These are phyloP conservation scores for Drosophila dives DNA, from an alignment of 2,888 invertebrate genomes.

Conservation along the genomic window DNA sequence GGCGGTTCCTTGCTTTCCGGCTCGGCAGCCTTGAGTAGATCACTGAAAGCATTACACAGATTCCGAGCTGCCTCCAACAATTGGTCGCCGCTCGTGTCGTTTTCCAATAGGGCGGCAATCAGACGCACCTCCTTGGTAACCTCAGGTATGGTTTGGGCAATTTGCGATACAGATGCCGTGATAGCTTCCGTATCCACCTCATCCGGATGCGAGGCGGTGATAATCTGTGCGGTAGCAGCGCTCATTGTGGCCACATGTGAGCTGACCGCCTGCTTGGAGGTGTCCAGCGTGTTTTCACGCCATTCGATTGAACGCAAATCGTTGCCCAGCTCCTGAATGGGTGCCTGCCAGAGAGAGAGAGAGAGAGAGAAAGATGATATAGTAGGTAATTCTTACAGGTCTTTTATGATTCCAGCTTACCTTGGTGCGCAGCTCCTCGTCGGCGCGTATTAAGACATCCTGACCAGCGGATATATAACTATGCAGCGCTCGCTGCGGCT, in stretches of 20 bases:
- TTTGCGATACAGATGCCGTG: slow-evolving; percentile 98
- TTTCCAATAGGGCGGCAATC: slow-evolving; percentile 98
- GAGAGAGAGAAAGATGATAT: neutral
- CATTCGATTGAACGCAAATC: slow-evolving; percentile 95
- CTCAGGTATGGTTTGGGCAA: slow-evolving; percentile 97
- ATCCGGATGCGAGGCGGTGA: slow-evolving; percentile 94
- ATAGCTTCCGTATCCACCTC: slow-evolving; percentile 98
- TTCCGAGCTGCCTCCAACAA: slow-evolving; percentile 96
- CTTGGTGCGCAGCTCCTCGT: slow-evolving; percentile 89
- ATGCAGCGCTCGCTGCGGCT: slow-evolving; percentile 96
- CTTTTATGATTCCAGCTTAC: slow-evolving; percentile 53
- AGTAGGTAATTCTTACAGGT: neutral
- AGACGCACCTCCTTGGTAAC: slow-evolving; percentile 92
- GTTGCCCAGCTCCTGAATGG: slow-evolving; percentile 91
- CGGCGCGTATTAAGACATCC: slow-evolving; percentile 94
- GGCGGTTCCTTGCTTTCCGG: slow-evolving; percentile 97
- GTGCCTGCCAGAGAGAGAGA: slow-evolving; percentile 71
- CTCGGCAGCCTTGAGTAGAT: slow-evolving; percentile 97
- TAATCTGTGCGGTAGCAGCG: slow-evolving; percentile 98
- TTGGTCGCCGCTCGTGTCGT: slow-evolving; percentile 92
- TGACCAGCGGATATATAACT: slow-evolving; percentile 96
- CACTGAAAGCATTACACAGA: slow-evolving; percentile 96
- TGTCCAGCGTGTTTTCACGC: slow-evolving; percentile 97
- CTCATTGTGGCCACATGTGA: slow-evolving; percentile 99
- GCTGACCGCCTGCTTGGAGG: slow-evolving; percentile 97